These are phyloP conservation scores for Drosophila mayaguana DNA, from an alignment of 2,888 invertebrate genomes.

Conservation along the genomic window DNA sequence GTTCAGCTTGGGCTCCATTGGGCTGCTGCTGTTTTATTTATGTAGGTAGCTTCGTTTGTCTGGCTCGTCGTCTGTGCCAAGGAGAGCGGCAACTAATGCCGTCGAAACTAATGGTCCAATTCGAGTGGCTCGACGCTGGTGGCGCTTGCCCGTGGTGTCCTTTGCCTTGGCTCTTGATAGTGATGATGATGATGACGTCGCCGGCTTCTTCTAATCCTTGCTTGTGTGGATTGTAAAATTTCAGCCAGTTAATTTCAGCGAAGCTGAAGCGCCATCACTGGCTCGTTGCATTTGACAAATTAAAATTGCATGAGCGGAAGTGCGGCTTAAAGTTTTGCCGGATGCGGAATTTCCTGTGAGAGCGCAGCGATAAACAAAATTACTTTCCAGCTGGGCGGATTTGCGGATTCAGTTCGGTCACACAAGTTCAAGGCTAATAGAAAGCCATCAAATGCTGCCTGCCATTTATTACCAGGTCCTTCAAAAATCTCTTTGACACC, in stretches of 20 bases:
- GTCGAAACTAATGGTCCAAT: constrained; percentile 84
- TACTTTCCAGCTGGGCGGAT: constrained; percentile 46
- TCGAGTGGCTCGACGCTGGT: constrained; percentile 75
- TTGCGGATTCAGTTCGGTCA: constrained; percentile 2
- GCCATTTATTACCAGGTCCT: constrained; percentile 38
- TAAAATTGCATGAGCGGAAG: constrained; percentile 80
- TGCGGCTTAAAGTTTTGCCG: constrained; percentile 75
- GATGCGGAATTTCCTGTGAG: constrained; percentile 66
- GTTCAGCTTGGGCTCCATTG: constrained; percentile 33
- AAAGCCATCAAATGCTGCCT: constrained; percentile 26
- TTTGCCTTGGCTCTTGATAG: constrained; percentile 21
- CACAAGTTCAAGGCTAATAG: constrained; percentile 66
- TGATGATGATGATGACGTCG: constrained; percentile 32
- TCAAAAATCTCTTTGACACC: constrained; percentile 46
- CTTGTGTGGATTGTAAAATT: constrained; percentile 77
- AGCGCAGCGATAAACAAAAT: constrained; percentile 45
- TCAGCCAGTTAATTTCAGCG: constrained; percentile 75
- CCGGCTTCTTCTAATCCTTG: constrained; percentile 69
- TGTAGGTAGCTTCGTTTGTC: constrained; percentile 56
- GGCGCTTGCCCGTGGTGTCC: constrained; percentile 16
- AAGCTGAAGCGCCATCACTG: constrained; percentile 23
- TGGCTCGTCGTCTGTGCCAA: constrained; percentile 52
- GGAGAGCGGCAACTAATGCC: constrained; percentile 81
- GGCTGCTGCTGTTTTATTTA: constrained; percentile 74
- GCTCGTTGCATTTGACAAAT: constrained; percentile 74